Percentiles rank a stretch among this genome's conserved stretches.
phyloP scores from a whole-genome alignment of 2,113 vertebrate species.

The Protobothrops flavoviridis region DNA sequence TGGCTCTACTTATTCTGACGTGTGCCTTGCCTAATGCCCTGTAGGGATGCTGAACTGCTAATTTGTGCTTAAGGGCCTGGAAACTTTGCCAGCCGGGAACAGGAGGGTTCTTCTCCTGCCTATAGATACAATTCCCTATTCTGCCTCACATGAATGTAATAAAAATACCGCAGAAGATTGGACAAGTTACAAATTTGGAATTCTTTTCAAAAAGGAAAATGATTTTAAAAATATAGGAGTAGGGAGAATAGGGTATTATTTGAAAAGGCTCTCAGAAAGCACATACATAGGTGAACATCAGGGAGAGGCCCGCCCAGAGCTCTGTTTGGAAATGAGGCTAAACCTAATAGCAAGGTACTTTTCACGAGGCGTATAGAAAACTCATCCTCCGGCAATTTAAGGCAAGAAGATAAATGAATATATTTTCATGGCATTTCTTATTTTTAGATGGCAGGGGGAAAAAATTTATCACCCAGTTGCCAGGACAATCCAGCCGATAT shows the following conservation, averaged over 20 bases:
- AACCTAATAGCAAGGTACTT: neutral
- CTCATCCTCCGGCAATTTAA: neutral
- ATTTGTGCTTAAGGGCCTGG: neutral
- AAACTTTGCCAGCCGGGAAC: neutral
- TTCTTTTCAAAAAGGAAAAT: neutral
- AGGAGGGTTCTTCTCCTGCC: neutral
- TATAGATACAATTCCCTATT: neutral
- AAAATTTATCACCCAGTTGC: neutral
- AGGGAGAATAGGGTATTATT: neutral
- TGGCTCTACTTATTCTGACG: neutral
- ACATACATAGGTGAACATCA: neutral
- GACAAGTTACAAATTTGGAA: neutral
- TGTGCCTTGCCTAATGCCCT: neutral
- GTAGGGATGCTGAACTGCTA: neutral
- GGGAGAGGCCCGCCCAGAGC: neutral
- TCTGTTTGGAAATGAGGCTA: neutral
- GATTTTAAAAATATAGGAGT: neutral
- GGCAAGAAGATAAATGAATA: neutral
- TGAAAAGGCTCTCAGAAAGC: neutral
- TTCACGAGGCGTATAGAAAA: neutral
- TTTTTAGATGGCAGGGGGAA: neutral
- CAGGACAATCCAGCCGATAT: neutral
- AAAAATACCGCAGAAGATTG: neutral
- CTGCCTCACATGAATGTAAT: neutral
- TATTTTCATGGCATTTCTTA: neutral